Conservation (phyloP, 2,888 invertebrate species). For the Epistrophe eligans region DNA sequence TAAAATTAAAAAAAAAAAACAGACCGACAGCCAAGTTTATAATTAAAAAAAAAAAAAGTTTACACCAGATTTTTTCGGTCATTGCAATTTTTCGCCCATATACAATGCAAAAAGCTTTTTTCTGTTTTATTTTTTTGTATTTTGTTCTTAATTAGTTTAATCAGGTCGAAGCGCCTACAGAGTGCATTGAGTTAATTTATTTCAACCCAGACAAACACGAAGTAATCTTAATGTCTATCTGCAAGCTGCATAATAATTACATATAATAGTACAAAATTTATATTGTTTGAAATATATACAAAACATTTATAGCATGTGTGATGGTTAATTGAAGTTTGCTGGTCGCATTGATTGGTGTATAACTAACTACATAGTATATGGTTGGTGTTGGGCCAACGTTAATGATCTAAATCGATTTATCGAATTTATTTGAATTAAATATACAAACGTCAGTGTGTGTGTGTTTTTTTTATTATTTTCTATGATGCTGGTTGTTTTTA, state of each 20-base stretch:
- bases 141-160: constrained; percentile 57
- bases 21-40: not conserved
- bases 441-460: constrained; percentile 15
- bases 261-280: constrained; percentile 14
- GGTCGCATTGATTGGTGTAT: not conserved
- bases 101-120: constrained; percentile 16
- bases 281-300: constrained; percentile 22
- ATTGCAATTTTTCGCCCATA: constrained; percentile 20
- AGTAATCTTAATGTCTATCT: constrained; percentile 34
- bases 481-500: constrained; percentile 43
- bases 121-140: not conserved
- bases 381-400: constrained; percentile 57
- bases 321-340: not conserved
- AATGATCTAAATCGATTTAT: constrained; percentile 72
- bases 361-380: not conserved
- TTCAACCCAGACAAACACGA: constrained; percentile 41
- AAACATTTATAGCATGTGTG: constrained; percentile 6
- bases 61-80: constrained; percentile 12
- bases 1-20: not conserved
- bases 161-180: constrained; percentile 54
- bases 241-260: constrained; percentile 29
- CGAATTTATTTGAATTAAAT: constrained; percentile 64
- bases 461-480: constrained; percentile 8
- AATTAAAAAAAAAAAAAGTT: not conserved
- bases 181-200: constrained; percentile 48